Base-by-base conservation (phyloP, 2,888 invertebrate genomes). In the Coelinius sp. region DNA sequence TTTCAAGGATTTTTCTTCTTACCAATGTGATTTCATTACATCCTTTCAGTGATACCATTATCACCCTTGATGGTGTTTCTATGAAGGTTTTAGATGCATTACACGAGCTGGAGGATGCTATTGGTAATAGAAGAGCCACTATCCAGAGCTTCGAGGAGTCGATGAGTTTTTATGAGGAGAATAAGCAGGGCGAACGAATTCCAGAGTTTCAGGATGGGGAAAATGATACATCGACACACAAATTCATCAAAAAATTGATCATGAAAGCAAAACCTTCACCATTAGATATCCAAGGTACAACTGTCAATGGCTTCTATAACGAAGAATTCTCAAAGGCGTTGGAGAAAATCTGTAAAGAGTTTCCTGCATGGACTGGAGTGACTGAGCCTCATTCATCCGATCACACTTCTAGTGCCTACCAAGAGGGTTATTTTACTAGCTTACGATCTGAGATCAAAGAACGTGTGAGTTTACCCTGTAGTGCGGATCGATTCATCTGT, bases 401-500 rank as follows among this genome's bases (percentile, higher is more conserved):
- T 17, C 56, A 71, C 46, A 56, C 71, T 6, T 66, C 41, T 20
- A 53, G 56, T 53, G 71, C 71, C 24, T 71, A 56, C 35, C 65
- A 71, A 27, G 71, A 71, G 25, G 71, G 66, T 12, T 71, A 71
- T 56, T 71, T 53, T 46, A 38, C 65, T 5, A 41, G 41, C 20
- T 38, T 53, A 31, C 53, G 66, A 35, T 3, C 25, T 2, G 14
- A 35, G n/a, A 38, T 70, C 27, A 35, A 52, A n/a, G 4, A 70
- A 25, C 14, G n/a, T 24, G 56, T 46, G 7, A 44, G 10, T 12
- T 10, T 56, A 17, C 71, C 71, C 25, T 71, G 71, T n/a, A n/a
- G 25, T 24, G 46, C 53, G 6, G 24, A 24, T 59, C 44, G 25
- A 27, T 71, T 71, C 14, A 8, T 71, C 20, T 22, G 25, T 27